Conservation (phyloP, 2,113 vertebrate species). For the Trachemys scripta region DNA sequence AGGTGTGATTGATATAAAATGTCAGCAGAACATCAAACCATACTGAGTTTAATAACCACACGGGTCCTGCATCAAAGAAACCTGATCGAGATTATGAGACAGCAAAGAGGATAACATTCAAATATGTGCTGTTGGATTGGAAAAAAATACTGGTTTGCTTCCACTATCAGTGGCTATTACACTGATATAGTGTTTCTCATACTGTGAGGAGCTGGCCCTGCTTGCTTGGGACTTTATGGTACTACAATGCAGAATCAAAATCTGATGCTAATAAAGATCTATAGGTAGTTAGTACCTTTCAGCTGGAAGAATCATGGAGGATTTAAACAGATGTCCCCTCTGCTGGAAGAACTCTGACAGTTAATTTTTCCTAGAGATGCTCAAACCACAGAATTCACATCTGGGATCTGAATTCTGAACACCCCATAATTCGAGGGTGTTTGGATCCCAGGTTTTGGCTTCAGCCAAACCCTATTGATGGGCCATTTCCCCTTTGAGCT, state of each 20-base stretch:
- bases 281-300: not conserved
- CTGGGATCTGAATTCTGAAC: constrained; percentile 2
- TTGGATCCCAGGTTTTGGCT: not conserved
- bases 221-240: not conserved
- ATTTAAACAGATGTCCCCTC: not conserved
- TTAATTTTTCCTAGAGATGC: constrained; percentile 2
- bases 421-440: not conserved
- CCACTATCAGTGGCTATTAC: not conserved
- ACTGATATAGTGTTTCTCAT: not conserved
- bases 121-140: not conserved
- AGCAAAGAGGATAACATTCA: not conserved
- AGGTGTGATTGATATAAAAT: not conserved
- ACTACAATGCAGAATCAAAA: not conserved
- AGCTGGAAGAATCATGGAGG: not conserved
- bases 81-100: not conserved
- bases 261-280: not conserved
- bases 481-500: not conserved
- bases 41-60: not conserved
- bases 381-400: not conserved
- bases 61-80: not conserved
- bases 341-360: not conserved
- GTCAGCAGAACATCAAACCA: not conserved
- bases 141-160: not conserved
- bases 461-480: not conserved
- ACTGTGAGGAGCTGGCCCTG: not conserved